Conservation (phyloP, 2,888 invertebrate genomes). For the Rhingia rostrata region DNA sequence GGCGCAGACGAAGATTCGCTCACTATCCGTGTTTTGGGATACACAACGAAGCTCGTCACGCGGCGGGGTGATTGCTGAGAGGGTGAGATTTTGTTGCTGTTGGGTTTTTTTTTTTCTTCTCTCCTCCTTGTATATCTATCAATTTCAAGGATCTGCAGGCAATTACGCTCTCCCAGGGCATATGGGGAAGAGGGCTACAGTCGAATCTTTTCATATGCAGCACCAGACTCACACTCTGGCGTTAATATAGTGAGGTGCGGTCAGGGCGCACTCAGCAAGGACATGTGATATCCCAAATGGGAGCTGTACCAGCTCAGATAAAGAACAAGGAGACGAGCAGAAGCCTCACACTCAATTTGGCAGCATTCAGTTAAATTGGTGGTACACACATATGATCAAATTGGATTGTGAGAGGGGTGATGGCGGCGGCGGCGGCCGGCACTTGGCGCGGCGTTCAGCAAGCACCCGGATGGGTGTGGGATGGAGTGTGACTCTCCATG, state of each 20-base stretch:
- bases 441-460: background rate
- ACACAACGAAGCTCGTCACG: conserved; percentile 10
- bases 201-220: conserved; percentile 37
- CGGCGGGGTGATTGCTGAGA: conserved; percentile 20
- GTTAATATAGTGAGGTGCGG: conserved; percentile 43
- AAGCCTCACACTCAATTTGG: conserved; percentile 63
- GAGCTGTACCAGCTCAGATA: conserved; percentile 15
- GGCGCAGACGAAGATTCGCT: conserved; percentile 36
- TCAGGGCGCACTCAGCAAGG: conserved; percentile 33
- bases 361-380: conserved; percentile 63
- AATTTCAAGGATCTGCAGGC: conserved; percentile 55
- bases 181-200: background rate
- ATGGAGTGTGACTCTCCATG: conserved; percentile 8
- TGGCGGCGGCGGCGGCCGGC: background rate
- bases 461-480: background rate
- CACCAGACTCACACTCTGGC: conserved; percentile 25
- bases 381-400: conserved; percentile 57
- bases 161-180: conserved; percentile 48
- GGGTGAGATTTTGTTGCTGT: background rate
- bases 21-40: conserved; percentile 21
- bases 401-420: conserved; percentile 21
- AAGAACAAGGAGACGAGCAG: conserved; percentile 8
- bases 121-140: conserved; percentile 38
- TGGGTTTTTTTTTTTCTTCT: conserved; percentile 32
- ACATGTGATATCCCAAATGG: conserved; percentile 28